phyloP scores from a whole-genome alignment of 2,888 invertebrate species.

The Cerastis rubricosa region DNA sequence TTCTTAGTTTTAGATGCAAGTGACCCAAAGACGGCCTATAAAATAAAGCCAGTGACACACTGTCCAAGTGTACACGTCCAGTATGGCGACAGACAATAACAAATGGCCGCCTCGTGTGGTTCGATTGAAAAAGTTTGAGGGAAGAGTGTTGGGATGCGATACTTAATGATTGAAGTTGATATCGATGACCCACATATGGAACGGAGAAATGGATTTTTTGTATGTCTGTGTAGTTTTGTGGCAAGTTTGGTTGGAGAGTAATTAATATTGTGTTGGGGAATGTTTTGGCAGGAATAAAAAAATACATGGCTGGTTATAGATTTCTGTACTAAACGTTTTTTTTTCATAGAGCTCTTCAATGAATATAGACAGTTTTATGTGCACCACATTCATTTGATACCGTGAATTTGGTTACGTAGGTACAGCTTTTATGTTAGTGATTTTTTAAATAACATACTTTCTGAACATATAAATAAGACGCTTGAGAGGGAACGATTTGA shows the following conservation, averaged over 20 bases:
- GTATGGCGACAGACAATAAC: constrained; percentile 54
- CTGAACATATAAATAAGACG: background rate
- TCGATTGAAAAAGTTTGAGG: constrained; percentile 75
- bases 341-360: background rate
- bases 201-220: constrained; percentile 41
- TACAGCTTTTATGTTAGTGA: background rate
- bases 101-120: constrained; percentile 67
- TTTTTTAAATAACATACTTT: background rate
- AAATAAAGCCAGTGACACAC: constrained; percentile 42
- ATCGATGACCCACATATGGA: constrained; percentile 50
- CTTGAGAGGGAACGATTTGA: background rate
- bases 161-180: constrained; percentile 65
- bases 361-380: background rate
- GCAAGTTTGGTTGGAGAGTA: background rate
- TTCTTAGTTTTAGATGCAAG: background rate
- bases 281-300: background rate
- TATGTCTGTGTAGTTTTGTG: constrained; percentile 25
- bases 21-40: background rate
- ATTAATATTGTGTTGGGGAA: constrained; percentile 26
- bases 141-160: constrained; percentile 52
- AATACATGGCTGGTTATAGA: background rate
- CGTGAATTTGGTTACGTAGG: background rate
- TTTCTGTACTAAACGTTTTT: background rate
- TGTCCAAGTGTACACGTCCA: constrained; percentile 23
- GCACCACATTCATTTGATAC: background rate